Base-by-base conservation (phyloP, 2,888 invertebrate genomes). In the Leptinotarsa haldemani region DNA sequence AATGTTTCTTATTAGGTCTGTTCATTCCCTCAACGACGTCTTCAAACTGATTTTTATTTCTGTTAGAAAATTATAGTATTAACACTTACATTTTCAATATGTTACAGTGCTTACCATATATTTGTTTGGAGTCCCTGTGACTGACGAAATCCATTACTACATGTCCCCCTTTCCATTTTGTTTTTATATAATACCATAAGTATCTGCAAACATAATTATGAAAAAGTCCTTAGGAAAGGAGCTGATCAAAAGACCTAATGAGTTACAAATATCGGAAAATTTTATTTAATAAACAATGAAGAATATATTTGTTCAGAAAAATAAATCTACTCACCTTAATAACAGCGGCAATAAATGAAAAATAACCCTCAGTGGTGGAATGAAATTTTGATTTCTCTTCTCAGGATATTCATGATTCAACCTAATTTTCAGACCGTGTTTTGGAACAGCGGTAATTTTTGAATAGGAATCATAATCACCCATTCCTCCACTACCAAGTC, bases 71-170 rank as follows among this genome's bases (percentile, higher is more conserved):
- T 40, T 40, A 40, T 40, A 40, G 9, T 40, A 40, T 40, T 40
- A 2, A 40, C 40, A 40, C 47, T 40, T 18, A 18, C 18, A 16
- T 16, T 18, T 48, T 5, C 7, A 48, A 15, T 65, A 50, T 16
- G 15, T 56, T 56, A 56, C 15, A 70, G 5, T 48, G 70, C 89
- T 88, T 88, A 92, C 96, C 96, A 89, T 96, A 97, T 86, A 96
- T 96, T 85, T 94, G 93, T 86, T 94, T 93, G 68, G 94, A 93
- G 80, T 90, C 90, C 81, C 93, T 88, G 86, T 92, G 89, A 79
- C 91, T 89, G 65, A 95, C 84, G 85, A 93, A 95, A 87, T 97
- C 95, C 93, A 97, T 96, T 71, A 95, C 90, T 16, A 94, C 92
- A 61, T 90, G 89, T 82, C 91, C 91, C 78, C 93, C 92, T 83